A percentile compares a stretch with the other conserved stretches of the same genome.
Evolutionary conservation across 2,113 vertebrate genomes (phyloP).

Genomic region (Heterotilapia buettikoferi): DNA sequence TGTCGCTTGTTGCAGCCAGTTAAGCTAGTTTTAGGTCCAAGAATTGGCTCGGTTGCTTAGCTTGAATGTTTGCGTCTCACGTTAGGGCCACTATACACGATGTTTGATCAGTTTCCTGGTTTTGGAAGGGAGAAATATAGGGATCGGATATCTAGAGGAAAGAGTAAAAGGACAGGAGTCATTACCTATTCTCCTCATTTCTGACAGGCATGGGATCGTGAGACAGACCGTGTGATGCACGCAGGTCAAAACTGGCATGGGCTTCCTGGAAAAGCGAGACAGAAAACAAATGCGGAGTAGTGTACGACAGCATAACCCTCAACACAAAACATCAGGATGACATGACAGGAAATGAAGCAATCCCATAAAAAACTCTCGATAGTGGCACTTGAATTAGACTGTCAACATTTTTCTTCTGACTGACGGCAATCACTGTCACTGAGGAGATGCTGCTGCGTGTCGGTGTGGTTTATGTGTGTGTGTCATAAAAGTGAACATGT

Average conservation of each 20-base stretch:
- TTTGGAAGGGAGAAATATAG: not conserved
- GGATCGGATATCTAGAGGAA: not conserved
- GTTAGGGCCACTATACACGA: not conserved
- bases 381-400: constrained; percentile 33
- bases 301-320: not conserved
- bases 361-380: constrained; percentile 15
- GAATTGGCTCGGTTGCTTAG: not conserved
- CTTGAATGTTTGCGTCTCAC: not conserved
- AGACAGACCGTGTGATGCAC: constrained; percentile 47
- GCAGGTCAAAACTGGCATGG: constrained; percentile 59
- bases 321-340: not conserved
- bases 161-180: not conserved
- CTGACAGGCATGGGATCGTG: constrained; percentile 62
- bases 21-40: not conserved
- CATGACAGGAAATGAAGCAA: constrained; percentile 35
- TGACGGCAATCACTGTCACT: constrained; percentile 39
- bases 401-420: constrained; percentile 38
- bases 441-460: not conserved
- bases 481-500: constrained; percentile 41
- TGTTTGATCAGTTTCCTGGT: not conserved
- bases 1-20: not conserved
- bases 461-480: constrained; percentile 18
- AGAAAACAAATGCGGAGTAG: constrained; percentile 26
- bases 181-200: constrained; percentile 58
- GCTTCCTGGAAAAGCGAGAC: constrained; percentile 70